Percentiles rank a stretch among this genome's conserved stretches.
Conservation (phyloP, 1,140 invertebrate species). For the Pseudobourletiella spinata region DNA sequence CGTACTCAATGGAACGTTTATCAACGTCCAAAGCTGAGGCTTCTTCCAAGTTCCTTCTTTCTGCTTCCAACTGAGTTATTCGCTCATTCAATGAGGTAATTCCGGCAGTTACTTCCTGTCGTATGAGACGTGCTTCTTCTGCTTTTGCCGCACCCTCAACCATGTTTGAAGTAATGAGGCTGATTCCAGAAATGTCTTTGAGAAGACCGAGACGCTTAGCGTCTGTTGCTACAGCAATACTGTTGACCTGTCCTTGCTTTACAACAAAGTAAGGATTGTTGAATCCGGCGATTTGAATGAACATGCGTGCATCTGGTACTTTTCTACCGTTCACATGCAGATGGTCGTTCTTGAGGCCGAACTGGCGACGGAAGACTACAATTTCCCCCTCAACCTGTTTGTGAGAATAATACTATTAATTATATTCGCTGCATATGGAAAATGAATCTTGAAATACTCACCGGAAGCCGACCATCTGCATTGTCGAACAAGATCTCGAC, state of each 20-base stretch:
- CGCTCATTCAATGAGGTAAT: background rate
- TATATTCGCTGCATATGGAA: background rate
- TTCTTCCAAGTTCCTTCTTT: background rate
- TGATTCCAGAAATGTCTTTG: constrained; percentile 10
- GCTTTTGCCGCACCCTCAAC: background rate
- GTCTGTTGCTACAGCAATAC: constrained; percentile 11
- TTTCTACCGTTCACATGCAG: constrained; percentile 18
- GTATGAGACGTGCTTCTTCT: background rate
- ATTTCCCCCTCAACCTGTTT: constrained; percentile 7
- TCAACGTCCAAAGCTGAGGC: background rate
- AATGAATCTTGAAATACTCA: constrained; percentile 1
- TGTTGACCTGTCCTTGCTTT: constrained; percentile 17
- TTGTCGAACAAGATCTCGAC: constrained; percentile 29
- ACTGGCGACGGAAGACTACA: constrained; percentile 11
- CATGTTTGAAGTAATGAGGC: background rate
- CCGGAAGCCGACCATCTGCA: constrained; percentile 15
- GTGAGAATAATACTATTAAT: background rate
- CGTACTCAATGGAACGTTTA: background rate
- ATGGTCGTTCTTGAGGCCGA: constrained; percentile 17
- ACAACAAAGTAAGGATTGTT: constrained; percentile 24
- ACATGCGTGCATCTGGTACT: constrained; percentile 1
- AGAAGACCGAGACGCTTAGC: constrained; percentile 14
- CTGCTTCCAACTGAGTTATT: background rate
- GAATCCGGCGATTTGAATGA: constrained; percentile 16
- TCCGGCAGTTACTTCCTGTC: background rate